Percentiles rank a stretch among this genome's conserved stretches.
These are phyloP conservation scores for Zosterops hypoxanthus DNA, from an alignment of 2,113 vertebrate species.

Conservation along the genomic window DNA sequence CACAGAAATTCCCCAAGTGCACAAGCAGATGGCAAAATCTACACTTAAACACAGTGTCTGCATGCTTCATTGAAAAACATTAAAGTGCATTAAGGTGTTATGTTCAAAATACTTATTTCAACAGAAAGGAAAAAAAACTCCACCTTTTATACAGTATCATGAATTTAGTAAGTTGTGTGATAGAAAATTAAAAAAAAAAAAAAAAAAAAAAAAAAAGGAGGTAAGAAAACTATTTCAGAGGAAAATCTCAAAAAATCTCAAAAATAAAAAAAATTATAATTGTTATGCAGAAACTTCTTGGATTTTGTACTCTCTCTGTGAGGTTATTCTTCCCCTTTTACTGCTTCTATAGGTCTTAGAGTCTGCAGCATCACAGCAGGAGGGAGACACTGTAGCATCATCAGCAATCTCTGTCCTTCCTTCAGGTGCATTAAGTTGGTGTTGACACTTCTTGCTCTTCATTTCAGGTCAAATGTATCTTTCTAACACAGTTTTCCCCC, in stretches of 20 bases:
- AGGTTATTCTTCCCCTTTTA: background rate
- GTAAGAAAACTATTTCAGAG: background rate
- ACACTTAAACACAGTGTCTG: background rate
- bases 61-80: background rate
- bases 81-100: background rate
- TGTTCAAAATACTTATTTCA: background rate
- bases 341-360: background rate
- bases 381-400: background rate
- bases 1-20: background rate
- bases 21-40: background rate
- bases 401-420: background rate
- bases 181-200: background rate
- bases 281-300: background rate
- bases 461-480: background rate
- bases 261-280: background rate
- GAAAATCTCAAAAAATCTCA: background rate
- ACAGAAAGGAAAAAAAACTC: background rate
- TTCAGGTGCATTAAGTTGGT: background rate
- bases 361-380: background rate
- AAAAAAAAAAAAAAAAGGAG: rapidly evolving
- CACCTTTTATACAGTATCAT: background rate
- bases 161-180: background rate
- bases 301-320: background rate
- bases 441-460: background rate
- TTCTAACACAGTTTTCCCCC: background rate